phyloP scores from a whole-genome alignment of 2,888 invertebrate genomes.

The Dendrolimus houi region DNA sequence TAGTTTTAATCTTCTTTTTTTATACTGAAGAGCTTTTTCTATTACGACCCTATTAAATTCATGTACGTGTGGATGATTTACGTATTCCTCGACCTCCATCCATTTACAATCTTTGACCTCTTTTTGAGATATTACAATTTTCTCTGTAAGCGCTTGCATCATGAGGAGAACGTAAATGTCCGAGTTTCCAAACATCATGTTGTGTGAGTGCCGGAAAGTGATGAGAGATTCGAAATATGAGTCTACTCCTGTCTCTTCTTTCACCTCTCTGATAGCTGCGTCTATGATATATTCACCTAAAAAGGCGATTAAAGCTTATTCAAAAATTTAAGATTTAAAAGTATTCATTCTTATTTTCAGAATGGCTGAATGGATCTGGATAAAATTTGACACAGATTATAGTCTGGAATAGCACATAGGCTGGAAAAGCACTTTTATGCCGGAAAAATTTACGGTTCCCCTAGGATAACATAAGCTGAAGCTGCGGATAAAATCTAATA shows the following conservation, averaged over 20 bases:
- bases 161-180: constrained; percentile 90
- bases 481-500: no score
- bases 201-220: constrained; percentile 86
- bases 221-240: constrained; percentile 85
- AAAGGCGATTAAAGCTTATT: constrained; percentile 12
- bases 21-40: constrained; percentile 79
- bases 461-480: no score
- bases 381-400: no score
- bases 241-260: constrained; percentile 91
- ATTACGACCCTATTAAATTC: constrained; percentile 82
- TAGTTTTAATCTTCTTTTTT: constrained; percentile 76
- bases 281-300: constrained; percentile 87
- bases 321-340: no score
- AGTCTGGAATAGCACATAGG: no score
- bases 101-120: constrained; percentile 87
- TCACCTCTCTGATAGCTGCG: constrained; percentile 90
- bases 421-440: no score
- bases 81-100: constrained; percentile 87
- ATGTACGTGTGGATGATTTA: constrained; percentile 82
- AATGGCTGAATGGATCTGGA: no score
- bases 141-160: constrained; percentile 79
- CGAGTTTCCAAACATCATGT: constrained; percentile 86
- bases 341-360: no score
- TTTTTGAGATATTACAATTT: constrained; percentile 80
- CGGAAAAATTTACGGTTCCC: no score